Base-by-base conservation (phyloP, 1,140 invertebrate species). In the Trichonephila clavata region DNA sequence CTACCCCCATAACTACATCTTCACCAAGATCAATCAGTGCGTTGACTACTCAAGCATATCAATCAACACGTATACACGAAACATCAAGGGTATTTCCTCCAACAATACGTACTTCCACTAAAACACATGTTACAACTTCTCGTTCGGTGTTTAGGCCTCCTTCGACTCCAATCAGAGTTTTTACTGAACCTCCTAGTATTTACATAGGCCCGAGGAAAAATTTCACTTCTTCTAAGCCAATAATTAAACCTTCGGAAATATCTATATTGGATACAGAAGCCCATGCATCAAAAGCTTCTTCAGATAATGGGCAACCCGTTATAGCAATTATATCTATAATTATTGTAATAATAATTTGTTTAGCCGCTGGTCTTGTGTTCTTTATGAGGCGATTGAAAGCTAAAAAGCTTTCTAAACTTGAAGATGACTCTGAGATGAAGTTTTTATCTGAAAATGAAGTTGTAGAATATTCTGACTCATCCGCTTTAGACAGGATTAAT, bases 371-470 rank as follows among this genome's bases (percentile, higher is more conserved):
- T 10, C 6, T 24, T 14, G 57, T 32, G 24, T 94, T n/a, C 24
- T 92, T 50, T 57, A 5, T 92, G 8, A 59, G 84, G 16, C 63
- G 57, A 32, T 61, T 61, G 61, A 71, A 60, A n/a, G 27, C 39
- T 10, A 65, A 50, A 39, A 90, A 27, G 43, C 94, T 94, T 61
- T 81, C 89, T 21, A 94, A 94, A 80, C 32, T 94, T 27, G 43
- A 91, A 24, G 94, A 95, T 83, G 94, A 95, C 80, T 95, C 94
- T 8, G 94, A 95, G 61, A 90, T 95, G 43, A 92, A 92, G n/a
- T 95, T 83, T 88, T 80, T 95, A 68, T 86, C 86, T 27, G 93
- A 92, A 24, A 94, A 94, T 60, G 94, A 95, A 77, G 80, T 92
- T 57, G 87, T 68, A 6, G 93, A 94, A 39, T 94, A 71, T 86